These are phyloP conservation scores for Drosophila merina DNA, from an alignment of 2,888 invertebrate genomes.

Conservation along the genomic window DNA sequence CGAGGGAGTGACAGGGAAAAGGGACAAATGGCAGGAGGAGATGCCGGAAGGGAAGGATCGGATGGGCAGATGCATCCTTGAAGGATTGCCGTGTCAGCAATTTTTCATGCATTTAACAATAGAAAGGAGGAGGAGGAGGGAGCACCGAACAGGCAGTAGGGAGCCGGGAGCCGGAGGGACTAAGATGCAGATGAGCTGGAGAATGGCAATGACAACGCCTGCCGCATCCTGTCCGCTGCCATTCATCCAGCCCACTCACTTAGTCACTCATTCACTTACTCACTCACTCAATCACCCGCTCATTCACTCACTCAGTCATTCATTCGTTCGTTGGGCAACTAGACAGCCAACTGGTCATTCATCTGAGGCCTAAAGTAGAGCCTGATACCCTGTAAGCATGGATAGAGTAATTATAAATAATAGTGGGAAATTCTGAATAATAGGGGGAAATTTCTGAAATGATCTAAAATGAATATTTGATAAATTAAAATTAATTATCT, in stretches of 20 bases:
- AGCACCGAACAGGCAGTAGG: constrained; percentile 17
- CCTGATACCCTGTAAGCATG: background rate
- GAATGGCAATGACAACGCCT: constrained; percentile 22
- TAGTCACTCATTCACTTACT: constrained; percentile 7
- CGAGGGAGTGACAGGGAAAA: constrained; percentile 60
- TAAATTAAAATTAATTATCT: too few relatives aligned
- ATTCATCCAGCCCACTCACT: constrained; percentile 28
- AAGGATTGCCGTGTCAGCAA: constrained; percentile 55
- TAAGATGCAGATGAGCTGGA: background rate
- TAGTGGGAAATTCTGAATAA: background rate
- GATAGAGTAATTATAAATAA: background rate
- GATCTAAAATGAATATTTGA: too few relatives aligned
- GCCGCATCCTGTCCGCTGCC: constrained; percentile 31
- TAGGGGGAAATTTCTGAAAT: too few relatives aligned
- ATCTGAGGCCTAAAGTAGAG: background rate
- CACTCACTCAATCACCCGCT: constrained; percentile 16
- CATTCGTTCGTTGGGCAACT: constrained; percentile 5
- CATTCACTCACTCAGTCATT: constrained; percentile 17
- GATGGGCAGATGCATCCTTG: constrained; percentile 12
- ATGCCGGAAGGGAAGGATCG: background rate
- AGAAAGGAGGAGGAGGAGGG: constrained; percentile 33
- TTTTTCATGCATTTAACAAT: constrained; percentile 78
- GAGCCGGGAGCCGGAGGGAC: background rate
- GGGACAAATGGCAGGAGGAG: background rate
- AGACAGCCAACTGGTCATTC: constrained; percentile 10